phyloP scores from a whole-genome alignment of 2,888 invertebrate species.

The Erynnis tages region DNA sequence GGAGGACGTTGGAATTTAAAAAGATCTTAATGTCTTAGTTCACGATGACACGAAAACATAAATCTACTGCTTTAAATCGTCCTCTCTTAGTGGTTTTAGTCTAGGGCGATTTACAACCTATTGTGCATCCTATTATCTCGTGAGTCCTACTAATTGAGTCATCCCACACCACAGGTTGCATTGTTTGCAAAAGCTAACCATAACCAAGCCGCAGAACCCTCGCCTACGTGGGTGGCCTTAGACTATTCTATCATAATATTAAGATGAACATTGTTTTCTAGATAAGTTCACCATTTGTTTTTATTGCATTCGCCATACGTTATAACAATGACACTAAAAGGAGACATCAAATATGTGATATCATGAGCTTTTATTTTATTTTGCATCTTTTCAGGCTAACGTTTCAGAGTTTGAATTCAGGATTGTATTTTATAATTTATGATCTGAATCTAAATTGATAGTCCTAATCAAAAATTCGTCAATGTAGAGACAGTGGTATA shows the following conservation, averaged over 20 bases:
- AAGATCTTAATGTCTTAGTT: conserved; percentile 28
- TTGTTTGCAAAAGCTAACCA: conserved; percentile 76
- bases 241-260: conserved; percentile 37
- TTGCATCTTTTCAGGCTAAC: too few relatives aligned
- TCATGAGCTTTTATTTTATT: conserved; percentile 6
- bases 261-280: conserved; percentile 31
- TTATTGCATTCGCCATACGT: conserved; percentile 15
- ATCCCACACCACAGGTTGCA: conserved; percentile 65
- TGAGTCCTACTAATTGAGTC: conserved; percentile 72
- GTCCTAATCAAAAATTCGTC: too few relatives aligned
- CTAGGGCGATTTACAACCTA: conserved; percentile 62
- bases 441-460: too few relatives aligned
- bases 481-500: too few relatives aligned
- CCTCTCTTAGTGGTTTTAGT: conserved; percentile 37
- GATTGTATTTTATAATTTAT: too few relatives aligned
- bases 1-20: conserved; percentile 24
- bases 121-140: conserved; percentile 64
- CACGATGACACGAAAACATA: conserved; percentile 30
- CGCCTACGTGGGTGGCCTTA: conserved; percentile 64
- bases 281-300: conserved; percentile 23
- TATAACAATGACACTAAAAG: conserved; percentile 22
- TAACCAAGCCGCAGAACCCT: conserved; percentile 47
- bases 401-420: too few relatives aligned
- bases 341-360: conserved; percentile 15
- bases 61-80: conserved; percentile 35